These are phyloP conservation scores for Nysson spinosus DNA, from an alignment of 2,888 invertebrate genomes.

Conservation along the genomic window DNA sequence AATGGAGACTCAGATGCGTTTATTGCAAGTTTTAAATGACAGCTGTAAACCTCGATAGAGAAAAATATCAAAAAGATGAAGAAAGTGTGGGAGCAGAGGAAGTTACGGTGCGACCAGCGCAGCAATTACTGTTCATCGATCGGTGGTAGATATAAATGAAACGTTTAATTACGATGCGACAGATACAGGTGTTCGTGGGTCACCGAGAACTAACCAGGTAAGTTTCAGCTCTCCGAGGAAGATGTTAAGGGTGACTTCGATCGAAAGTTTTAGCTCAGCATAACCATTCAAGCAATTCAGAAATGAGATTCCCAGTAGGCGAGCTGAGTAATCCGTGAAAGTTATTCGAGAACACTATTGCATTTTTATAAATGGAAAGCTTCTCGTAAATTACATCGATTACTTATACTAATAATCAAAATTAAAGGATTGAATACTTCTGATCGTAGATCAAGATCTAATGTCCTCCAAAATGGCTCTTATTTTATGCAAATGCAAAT, in stretches of 20 bases:
- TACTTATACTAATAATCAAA: too few species aligned
- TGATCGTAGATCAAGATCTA: too few species aligned
- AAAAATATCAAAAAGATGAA: background rate
- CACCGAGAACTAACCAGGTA: slow-evolving; percentile 41
- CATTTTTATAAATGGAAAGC: background rate
- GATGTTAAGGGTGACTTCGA: slow-evolving; percentile 10
- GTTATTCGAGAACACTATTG: slow-evolving; percentile 12
- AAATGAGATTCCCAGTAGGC: background rate
- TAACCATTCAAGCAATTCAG: slow-evolving; percentile 12
- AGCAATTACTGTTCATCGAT: slow-evolving; percentile 37
- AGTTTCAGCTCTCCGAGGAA: slow-evolving; percentile 26
- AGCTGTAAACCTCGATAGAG: too few species aligned
- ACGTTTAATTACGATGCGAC: slow-evolving; percentile 45
- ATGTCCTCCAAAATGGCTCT: too few species aligned
- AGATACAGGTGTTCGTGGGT: slow-evolving; percentile 42
- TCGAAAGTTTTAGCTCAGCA: slow-evolving; percentile 20
- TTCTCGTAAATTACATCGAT: too few species aligned
- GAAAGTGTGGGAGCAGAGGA: background rate
- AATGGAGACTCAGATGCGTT: too few species aligned
- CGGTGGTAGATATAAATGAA: slow-evolving; percentile 22
- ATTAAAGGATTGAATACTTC: too few species aligned
- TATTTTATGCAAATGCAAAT: too few species aligned
- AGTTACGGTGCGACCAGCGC: background rate
- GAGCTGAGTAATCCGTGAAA: slow-evolving; percentile 26
- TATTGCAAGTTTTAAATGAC: too few species aligned